Conservation (phyloP, 1,140 invertebrate species). For the Zaprionus ghesquierei region DNA sequence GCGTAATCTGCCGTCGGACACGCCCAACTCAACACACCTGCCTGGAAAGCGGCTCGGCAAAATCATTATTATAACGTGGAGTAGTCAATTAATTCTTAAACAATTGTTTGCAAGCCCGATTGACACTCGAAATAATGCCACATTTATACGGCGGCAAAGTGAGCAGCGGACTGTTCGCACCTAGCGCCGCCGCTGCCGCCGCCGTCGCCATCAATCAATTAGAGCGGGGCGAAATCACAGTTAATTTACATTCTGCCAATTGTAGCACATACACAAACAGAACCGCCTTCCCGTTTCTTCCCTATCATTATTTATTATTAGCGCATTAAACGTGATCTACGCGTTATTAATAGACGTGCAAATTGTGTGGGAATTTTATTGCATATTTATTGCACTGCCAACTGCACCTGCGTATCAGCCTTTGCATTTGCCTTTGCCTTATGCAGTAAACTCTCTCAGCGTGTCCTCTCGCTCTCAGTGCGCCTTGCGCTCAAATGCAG, state of each 20-base stretch:
- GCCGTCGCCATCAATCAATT: conserved; percentile 61
- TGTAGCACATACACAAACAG: too few relatives aligned
- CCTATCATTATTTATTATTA: not conserved
- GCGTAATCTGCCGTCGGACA: conserved; percentile 8
- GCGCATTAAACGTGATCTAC: conserved; percentile 22
- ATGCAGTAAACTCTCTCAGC: not conserved
- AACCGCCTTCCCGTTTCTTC: not conserved
- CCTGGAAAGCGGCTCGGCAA: conserved; percentile 7
- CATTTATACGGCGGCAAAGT: conserved; percentile 70
- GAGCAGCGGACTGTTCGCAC: conserved; percentile 30
- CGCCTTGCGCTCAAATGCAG: conserved; percentile 7
- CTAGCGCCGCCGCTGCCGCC: not conserved
- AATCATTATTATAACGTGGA: conserved; percentile 36
- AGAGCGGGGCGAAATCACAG: conserved; percentile 38
- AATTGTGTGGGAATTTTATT: not conserved
- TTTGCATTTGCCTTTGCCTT: too few relatives aligned
- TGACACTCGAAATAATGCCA: conserved; percentile 61
- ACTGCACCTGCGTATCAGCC: not conserved
- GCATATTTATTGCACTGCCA: not conserved
- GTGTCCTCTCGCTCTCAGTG: not conserved
- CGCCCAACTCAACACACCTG: conserved; percentile 28
- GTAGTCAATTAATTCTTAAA: conserved; percentile 58
- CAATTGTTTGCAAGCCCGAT: conserved; percentile 43
- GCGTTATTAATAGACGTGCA: conserved; percentile 26
- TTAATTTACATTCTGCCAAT: conserved; percentile 64